Evolutionary conservation across 2,888 invertebrate species (phyloP).

Genomic region (Notodonta ziczac): DNA sequence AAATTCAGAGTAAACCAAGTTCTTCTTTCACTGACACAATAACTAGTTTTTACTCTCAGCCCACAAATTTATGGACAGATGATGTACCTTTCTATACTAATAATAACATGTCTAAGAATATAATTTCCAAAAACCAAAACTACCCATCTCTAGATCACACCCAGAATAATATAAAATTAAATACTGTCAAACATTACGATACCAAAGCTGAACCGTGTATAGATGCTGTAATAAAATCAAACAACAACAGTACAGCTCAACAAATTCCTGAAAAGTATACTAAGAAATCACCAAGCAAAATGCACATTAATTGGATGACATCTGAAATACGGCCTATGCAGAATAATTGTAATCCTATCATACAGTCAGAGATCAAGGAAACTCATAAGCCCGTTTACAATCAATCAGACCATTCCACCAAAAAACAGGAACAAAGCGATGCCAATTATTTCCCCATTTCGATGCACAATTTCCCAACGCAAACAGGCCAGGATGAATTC

Average conservation of each 20-base stretch:
- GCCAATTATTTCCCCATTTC: conserved; percentile 74
- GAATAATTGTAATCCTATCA: conserved; percentile 57
- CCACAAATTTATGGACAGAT: conserved; percentile 74
- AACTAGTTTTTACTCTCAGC: conserved; percentile 74
- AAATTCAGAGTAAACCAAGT: conserved; percentile 52
- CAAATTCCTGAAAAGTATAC: conserved; percentile 70
- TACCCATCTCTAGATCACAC: conserved; percentile 59
- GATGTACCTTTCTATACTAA: conserved; percentile 74
- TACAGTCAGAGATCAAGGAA: conserved; percentile 61
- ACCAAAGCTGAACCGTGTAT: conserved; percentile 51
- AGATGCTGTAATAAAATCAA: conserved; percentile 55
- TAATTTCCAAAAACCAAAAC: conserved; percentile 64
- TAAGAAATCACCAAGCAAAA: conserved; percentile 76
- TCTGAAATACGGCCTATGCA: conserved; percentile 76
- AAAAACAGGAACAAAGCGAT: conserved; percentile 68
- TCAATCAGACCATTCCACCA: conserved; percentile 55
- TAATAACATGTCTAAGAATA: conserved; percentile 61
- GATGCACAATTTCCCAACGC: conserved; percentile 72
- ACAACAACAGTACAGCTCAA: conserved; percentile 50
- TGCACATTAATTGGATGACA: conserved; percentile 82
- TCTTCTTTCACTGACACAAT: conserved; percentile 73
- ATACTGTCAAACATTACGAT: conserved; percentile 61
- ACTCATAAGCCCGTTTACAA: conserved; percentile 58
- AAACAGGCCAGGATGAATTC: conserved; percentile 70
- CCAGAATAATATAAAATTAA: conserved; percentile 54